Evolutionary conservation across 2,797 vertebrate genomes (phyloP).

Genomic region (Ispidina lecontei): DNA sequence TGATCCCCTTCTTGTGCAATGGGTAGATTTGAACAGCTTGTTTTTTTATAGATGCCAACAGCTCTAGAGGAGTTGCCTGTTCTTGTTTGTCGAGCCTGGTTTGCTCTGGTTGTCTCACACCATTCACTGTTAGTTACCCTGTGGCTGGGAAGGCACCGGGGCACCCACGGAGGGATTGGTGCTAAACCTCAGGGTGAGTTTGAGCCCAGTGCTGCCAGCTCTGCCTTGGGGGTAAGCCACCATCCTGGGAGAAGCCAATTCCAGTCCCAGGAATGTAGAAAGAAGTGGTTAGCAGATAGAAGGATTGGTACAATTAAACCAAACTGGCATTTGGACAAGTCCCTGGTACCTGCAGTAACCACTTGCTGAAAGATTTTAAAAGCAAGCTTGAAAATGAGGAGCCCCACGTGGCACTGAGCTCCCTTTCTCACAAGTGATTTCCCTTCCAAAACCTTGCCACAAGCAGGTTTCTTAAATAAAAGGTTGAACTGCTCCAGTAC

Average conservation of each 20-base stretch:
- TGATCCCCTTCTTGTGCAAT: background rate
- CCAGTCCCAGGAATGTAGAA: background rate
- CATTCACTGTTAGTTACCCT: background rate
- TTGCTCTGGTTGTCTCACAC: background rate
- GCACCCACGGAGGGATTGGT: background rate
- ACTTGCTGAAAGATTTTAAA: background rate
- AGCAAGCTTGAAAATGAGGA: background rate
- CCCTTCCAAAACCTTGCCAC: background rate
- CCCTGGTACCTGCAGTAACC: background rate
- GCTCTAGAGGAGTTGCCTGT: background rate
- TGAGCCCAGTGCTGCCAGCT: background rate
- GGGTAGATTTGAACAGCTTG: background rate
- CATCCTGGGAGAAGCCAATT: rapidly evolving
- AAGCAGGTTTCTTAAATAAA: background rate
- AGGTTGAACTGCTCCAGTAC: background rate
- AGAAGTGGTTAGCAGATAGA: background rate
- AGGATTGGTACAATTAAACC: background rate
- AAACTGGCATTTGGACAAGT: background rate
- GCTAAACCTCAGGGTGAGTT: background rate
- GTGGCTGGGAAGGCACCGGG: background rate
- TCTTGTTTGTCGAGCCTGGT: background rate
- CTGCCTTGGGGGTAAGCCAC: background rate
- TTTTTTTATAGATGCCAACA: background rate
- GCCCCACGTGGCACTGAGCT: background rate
- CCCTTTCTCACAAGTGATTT: background rate